Percentiles rank a stretch among this genome's conserved stretches.
These are phyloP conservation scores for Uloborus plumipes DNA, from an alignment of 2,888 invertebrate species.

Conservation along the genomic window DNA sequence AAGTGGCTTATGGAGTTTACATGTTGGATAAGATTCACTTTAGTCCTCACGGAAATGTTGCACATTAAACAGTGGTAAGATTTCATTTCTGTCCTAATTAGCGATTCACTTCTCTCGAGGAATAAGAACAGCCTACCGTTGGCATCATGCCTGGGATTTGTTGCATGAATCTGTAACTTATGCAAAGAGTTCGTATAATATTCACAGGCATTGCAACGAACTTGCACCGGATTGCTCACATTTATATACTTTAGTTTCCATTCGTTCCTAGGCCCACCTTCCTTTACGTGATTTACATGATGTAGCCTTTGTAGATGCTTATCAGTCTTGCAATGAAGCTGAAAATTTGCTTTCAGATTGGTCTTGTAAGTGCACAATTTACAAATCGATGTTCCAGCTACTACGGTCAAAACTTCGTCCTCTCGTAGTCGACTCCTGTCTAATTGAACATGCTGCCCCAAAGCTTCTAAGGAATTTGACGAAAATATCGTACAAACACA, in stretches of 20 bases:
- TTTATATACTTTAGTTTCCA: slow-evolving; percentile 92
- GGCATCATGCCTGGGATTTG: slow-evolving; percentile 91
- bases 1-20: slow-evolving; percentile 84
- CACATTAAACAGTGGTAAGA: slow-evolving; percentile 85
- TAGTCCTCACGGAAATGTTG: slow-evolving; percentile 85
- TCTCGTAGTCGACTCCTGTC: slow-evolving; percentile 91
- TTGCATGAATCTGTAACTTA: slow-evolving; percentile 92
- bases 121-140: slow-evolving; percentile 87
- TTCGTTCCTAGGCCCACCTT: slow-evolving; percentile 91
- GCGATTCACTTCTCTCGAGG: slow-evolving; percentile 78
- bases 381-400: slow-evolving; percentile 94
- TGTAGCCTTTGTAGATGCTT: slow-evolving; percentile 98
- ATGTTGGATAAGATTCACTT: slow-evolving; percentile 89
- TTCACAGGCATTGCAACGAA: slow-evolving; percentile 96
- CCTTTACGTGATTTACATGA: slow-evolving; percentile 98
- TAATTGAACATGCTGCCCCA: slow-evolving; percentile 91
- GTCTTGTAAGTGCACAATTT: slow-evolving; percentile 98
- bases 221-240: slow-evolving; percentile 86
- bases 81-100: slow-evolving; percentile 70
- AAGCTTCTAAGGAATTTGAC: slow-evolving; percentile 89
- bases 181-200: slow-evolving; percentile 97
- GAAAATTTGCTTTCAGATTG: slow-evolving; percentile 98
- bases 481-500: slow-evolving; percentile 93
- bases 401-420: slow-evolving; percentile 86
- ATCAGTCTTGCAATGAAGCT: slow-evolving; percentile 99